Evolutionary conservation across 2,888 invertebrate species (phyloP), one percentile per base, ranked within the genome.

Genomic region (Xanthorhoe designata): DNA sequence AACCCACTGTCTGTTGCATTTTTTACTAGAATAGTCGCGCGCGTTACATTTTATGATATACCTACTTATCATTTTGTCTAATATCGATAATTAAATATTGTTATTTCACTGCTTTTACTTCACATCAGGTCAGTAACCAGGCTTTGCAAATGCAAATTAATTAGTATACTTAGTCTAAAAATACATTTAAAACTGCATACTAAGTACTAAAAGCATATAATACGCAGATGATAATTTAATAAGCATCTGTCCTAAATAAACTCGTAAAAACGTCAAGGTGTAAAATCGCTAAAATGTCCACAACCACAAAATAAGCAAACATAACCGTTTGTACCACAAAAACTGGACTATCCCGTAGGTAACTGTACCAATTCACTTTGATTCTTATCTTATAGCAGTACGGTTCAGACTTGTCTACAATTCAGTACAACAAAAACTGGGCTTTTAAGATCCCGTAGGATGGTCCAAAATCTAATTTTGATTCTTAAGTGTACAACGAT

Each of bases 291-390:
- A 50, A 59, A 68, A 60, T 67, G 55, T 52, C 68, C 51, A 56
- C 52, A 56, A 47, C 51, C 60, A 58, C 66, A 62, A 64, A 66
- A 69, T 66, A 69, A 71, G 59, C 69, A 69, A 73, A 68, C 66
- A 69, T 24, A 24, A 47, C 64, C 61, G 61, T 50, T 55, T 55
- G 56, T n/a, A n/a, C n/a, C 17, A 68, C 63, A 71, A 73, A 71
- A 73, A 73, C 60, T 61, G 47, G 57, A 32, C 50, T 60, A 56
- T 66, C 64, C 61, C 67, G 57, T 66, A 57, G 42, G 61, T 29
- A 35, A 32, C 1, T 7, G 17, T 17, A 49, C 10, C 24, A 38
- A 18, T 29, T 15, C 17, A 49, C 62, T 38, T 58, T 56, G 35
- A 38, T 15, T 52, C 61, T 57, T 66, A 61, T 50, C 4, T 0